These are phyloP conservation scores for Pogonomyrmex barbatus DNA, from an alignment of 1,140 invertebrate genomes.

Conservation along the genomic window DNA sequence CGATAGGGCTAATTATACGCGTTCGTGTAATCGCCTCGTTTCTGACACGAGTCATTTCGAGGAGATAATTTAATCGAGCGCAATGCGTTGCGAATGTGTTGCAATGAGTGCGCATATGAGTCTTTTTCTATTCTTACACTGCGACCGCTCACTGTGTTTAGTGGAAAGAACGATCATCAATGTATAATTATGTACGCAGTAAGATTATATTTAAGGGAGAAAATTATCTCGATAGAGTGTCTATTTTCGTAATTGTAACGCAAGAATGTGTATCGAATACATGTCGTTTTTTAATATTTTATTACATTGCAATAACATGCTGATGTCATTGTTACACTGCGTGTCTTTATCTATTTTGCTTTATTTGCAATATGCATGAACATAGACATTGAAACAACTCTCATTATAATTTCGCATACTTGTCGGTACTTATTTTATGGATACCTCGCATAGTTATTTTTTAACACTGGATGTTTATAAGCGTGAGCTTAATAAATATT, in stretches of 20 bases:
- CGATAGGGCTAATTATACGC: conserved; percentile 68
- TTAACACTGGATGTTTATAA: conserved; percentile 23
- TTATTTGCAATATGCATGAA: background rate
- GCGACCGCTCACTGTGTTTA: conserved; percentile 7
- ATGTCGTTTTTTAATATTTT: background rate
- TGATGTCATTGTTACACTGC: background rate
- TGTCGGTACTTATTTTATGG: background rate
- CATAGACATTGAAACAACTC: background rate
- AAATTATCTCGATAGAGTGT: background rate
- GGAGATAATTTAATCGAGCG: conserved; percentile 60
- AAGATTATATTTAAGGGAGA: background rate
- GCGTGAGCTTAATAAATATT: conserved; percentile 24
- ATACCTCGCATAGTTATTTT: conserved; percentile 14
- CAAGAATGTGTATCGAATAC: background rate
- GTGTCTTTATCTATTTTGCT: background rate
- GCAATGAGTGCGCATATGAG: background rate
- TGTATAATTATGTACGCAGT: background rate
- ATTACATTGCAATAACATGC: background rate
- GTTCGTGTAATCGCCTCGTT: conserved; percentile 52
- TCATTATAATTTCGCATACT: background rate
- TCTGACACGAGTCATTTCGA: background rate
- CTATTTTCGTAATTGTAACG: conserved; percentile 17
- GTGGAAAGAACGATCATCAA: conserved; percentile 5
- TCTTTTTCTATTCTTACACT: conserved; percentile 11
- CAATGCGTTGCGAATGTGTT: background rate